phyloP scores from a whole-genome alignment of 2,888 invertebrate genomes.

The Molanna angustata region DNA sequence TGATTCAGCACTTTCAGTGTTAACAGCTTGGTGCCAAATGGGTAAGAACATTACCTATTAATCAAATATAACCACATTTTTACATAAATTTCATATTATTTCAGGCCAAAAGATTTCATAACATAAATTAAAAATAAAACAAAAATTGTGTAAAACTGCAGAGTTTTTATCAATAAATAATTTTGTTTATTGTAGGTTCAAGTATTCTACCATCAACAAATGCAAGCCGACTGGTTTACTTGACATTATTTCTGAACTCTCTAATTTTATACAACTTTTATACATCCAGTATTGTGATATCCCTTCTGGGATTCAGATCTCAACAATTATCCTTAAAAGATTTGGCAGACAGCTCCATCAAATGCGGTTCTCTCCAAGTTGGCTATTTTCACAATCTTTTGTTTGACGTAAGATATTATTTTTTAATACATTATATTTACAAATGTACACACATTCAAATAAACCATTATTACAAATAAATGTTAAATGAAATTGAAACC shows the following conservation, averaged over 20 bases:
- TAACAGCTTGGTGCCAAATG: conserved; percentile 31
- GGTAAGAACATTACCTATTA: too few species aligned
- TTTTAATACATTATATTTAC: too few species aligned
- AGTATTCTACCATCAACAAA: conserved; percentile 22
- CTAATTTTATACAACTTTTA: conserved; percentile 30
- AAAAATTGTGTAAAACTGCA: too few species aligned
- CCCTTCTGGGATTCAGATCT: conserved; percentile 27
- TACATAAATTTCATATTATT: too few species aligned
- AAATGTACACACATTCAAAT: too few species aligned
- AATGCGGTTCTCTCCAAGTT: conserved; percentile 28
- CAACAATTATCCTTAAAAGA: conserved; percentile 23
- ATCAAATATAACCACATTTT: too few species aligned
- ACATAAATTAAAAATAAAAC: too few species aligned
- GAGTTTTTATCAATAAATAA: too few species aligned
- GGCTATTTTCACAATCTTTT: conserved; percentile 31
- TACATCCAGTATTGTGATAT: conserved; percentile 31
- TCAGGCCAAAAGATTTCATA: too few species aligned
- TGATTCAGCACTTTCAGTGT: conserved; percentile 27
- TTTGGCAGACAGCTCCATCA: conserved; percentile 27
- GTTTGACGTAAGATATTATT: conserved; percentile 31
- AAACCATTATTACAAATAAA: too few species aligned
- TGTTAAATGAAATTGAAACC: too few species aligned
- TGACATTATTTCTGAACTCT: conserved; percentile 28
- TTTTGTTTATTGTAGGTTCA: conserved; percentile 24
- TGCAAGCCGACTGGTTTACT: conserved; percentile 28